Evolutionary conservation across 64 coral and sea anemone species (phyloP).

Genomic region (Pocillopora damicornis): DNA sequence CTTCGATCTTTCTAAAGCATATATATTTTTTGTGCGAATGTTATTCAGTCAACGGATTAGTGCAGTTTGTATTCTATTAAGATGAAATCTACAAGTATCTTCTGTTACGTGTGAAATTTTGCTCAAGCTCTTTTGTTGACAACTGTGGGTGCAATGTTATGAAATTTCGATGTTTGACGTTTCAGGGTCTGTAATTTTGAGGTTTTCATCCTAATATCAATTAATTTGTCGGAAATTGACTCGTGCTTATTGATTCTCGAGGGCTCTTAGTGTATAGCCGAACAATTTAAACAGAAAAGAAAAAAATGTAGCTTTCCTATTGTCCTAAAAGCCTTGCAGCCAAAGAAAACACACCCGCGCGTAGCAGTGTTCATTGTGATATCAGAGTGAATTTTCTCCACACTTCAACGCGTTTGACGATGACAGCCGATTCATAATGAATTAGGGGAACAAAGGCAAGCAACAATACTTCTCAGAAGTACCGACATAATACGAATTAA

Average conservation of each 20-base stretch:
- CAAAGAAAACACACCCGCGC: background rate
- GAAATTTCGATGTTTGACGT: background rate
- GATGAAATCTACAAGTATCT: no score
- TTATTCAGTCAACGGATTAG: background rate
- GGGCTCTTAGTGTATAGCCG: background rate
- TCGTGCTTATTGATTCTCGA: background rate
- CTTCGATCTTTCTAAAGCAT: background rate
- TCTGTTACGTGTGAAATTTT: background rate
- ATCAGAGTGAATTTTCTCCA: slow-evolving; percentile 76
- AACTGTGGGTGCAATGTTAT: no score
- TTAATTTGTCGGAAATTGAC: background rate
- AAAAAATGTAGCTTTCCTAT: background rate
- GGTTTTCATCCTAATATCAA: background rate
- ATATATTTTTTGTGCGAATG: background rate
- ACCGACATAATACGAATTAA: slow-evolving; percentile 33
- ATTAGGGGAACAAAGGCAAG: background rate
- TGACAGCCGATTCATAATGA: slow-evolving; percentile 42
- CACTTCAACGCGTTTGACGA: slow-evolving; percentile 5
- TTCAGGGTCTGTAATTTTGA: background rate
- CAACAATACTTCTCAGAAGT: background rate
- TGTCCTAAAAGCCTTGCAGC: no score
- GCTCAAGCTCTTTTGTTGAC: no score
- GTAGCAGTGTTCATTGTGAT: background rate
- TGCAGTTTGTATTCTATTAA: background rate
- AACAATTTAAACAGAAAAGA: background rate